phyloP scores from a whole-genome alignment of 2,797 vertebrate genomes.

The Hoplostethus atlanticus region DNA sequence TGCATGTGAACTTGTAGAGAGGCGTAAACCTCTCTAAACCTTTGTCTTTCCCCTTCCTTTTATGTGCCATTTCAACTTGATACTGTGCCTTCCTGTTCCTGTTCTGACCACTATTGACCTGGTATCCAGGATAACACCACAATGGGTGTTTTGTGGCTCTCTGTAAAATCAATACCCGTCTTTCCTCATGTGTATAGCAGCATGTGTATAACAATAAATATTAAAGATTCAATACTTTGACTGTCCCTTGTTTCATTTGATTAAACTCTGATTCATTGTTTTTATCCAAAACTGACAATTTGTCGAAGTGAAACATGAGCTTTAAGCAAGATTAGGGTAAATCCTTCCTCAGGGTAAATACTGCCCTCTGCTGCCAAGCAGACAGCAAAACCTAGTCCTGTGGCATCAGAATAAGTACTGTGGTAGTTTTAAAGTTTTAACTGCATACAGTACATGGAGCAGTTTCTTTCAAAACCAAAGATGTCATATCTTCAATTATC shows the following conservation, averaged over 20 bases:
- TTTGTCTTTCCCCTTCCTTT: slow-evolving; percentile 43
- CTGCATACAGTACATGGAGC: background rate
- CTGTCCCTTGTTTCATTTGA: background rate
- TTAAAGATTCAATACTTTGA: slow-evolving; percentile 60
- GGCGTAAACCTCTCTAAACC: slow-evolving; percentile 29
- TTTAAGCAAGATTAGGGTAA: too few species aligned
- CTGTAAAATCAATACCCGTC: slow-evolving; percentile 68
- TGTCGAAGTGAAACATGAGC: too few species aligned
- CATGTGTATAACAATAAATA: slow-evolving; percentile 85
- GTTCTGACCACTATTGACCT: slow-evolving; percentile 82
- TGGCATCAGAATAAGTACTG: background rate
- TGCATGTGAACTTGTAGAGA: slow-evolving; percentile 73
- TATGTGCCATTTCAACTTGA: slow-evolving; percentile 82
- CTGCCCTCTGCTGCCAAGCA: slow-evolving; percentile 12
- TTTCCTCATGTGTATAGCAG: slow-evolving; percentile 75
- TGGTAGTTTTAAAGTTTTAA: background rate
- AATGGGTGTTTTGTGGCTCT: slow-evolving; percentile 77
- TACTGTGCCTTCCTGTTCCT: slow-evolving; percentile 83
- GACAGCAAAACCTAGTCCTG: background rate
- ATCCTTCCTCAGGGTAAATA: background rate
- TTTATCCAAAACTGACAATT: too few species aligned
- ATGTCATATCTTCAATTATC: slow-evolving; percentile 15
- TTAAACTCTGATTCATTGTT: background rate
- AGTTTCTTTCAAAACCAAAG: slow-evolving; percentile 18
- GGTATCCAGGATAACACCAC: slow-evolving; percentile 84